Conservation (phyloP, 53 echinoderm and acorn worm species). For the Actinopyga echinites region DNA sequence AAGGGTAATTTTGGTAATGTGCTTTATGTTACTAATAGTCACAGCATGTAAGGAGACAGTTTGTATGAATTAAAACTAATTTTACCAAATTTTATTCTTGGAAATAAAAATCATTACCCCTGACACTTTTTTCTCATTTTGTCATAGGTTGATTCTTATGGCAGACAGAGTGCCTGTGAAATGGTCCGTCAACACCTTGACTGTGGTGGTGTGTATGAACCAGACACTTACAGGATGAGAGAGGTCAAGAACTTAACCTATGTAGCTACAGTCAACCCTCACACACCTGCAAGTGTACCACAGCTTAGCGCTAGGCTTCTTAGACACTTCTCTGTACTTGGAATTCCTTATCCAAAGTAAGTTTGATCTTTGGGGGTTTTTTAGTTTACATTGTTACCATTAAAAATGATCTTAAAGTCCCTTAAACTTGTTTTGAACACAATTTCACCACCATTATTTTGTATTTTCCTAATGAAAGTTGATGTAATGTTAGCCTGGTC, state of each 20-base stretch:
- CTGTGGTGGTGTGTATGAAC: conserved; percentile 92
- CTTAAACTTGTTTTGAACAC: no score
- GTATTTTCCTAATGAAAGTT: no score
- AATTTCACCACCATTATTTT: no score
- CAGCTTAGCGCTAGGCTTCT: conserved; percentile 65
- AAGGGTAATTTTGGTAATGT: no score
- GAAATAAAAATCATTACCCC: neutral
- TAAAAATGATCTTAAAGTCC: no score
- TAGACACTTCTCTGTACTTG: conserved; percentile 76
- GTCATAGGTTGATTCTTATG: conserved; percentile 67
- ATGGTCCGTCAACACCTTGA: conserved; percentile 98
- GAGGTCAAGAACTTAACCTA: conserved; percentile 97
- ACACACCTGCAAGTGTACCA: conserved; percentile 83
- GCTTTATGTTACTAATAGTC: no score
- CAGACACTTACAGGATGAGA: conserved; percentile 80
- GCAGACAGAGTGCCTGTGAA: conserved; percentile 87
- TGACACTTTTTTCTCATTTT: neutral
- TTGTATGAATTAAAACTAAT: no score
- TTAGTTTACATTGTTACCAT: no score
- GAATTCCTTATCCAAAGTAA: conserved; percentile 81
- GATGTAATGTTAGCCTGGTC: no score
- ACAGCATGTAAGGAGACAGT: no score
- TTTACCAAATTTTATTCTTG: no score
- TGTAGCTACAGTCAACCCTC: conserved; percentile 84
- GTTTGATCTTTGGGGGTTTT: neutral